A percentile compares a stretch with the other conserved stretches of the same genome.
Evolutionary conservation across 2,888 invertebrate species (phyloP).

Genomic region (Drosophila falleni): DNA sequence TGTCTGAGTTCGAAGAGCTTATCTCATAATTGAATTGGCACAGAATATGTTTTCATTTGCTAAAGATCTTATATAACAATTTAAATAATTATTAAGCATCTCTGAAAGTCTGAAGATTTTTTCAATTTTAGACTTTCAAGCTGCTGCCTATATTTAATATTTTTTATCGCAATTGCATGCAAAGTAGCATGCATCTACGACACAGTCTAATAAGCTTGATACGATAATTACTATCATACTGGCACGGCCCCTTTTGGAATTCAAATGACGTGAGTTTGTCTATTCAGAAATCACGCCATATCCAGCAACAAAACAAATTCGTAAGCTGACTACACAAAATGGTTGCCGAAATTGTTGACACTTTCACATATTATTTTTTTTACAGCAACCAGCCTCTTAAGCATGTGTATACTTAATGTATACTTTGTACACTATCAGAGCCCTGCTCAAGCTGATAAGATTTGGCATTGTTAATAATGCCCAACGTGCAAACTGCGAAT

Average conservation of each 20-base stretch:
- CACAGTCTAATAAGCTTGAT: conserved; percentile 36
- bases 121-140: not conserved
- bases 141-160: not conserved
- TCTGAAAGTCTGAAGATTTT: not conserved
- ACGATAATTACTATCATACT: conserved; percentile 29
- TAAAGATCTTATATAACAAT: conserved; percentile 25
- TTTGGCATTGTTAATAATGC: conserved; percentile 46
- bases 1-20: conserved; percentile 11
- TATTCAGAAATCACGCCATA: conserved; percentile 59
- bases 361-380: conserved; percentile 52
- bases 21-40: conserved; percentile 20
- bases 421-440: conserved; percentile 32
- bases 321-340: conserved; percentile 17
- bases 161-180: conserved; percentile 17
- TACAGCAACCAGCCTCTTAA: conserved; percentile 18
- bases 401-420: conserved; percentile 14
- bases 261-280: conserved; percentile 42
- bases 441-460: conserved; percentile 57
- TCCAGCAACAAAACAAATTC: conserved; percentile 19
- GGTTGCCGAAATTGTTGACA: conserved; percentile 25
- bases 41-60: conserved; percentile 14
- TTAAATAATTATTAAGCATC: not conserved
- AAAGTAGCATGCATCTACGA: conserved; percentile 28
- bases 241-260: conserved; percentile 24
- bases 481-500: conserved; percentile 23